A percentile compares a stretch with the other conserved stretches of the same genome.
phyloP scores from a whole-genome alignment of 2,113 vertebrate species.

The Saimiri boliviensis region DNA sequence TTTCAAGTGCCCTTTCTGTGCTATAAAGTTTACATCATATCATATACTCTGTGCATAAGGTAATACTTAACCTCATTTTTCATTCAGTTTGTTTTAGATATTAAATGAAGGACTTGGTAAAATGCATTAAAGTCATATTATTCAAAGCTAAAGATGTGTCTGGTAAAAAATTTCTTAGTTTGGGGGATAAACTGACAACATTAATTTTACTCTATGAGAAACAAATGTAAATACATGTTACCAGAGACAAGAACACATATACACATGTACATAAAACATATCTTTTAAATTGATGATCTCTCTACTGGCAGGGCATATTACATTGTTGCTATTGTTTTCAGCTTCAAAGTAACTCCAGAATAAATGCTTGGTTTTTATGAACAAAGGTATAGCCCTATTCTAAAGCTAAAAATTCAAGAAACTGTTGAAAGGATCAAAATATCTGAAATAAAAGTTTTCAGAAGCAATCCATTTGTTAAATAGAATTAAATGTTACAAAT shows the following conservation, averaged over 20 bases:
- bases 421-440: not conserved
- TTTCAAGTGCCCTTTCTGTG: not conserved
- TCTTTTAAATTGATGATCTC: not conserved
- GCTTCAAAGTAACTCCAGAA: no score
- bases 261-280: not conserved
- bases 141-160: not conserved
- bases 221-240: not conserved
- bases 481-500: not conserved
- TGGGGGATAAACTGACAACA: not conserved
- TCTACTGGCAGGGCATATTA: not conserved
- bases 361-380: not conserved
- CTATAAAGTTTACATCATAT: not conserved
- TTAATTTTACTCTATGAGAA: not conserved
- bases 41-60: not conserved
- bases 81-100: slow-evolving; percentile 4
- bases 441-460: not conserved
- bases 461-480: not conserved
- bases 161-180: slow-evolving; percentile 11
- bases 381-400: not conserved
- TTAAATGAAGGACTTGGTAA: not conserved
- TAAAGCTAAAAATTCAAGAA: not conserved
- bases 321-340: not conserved
- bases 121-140: not conserved
- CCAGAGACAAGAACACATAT: not conserved
- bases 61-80: not conserved